Evolutionary conservation across 2,888 invertebrate genomes (phyloP).

Genomic region (Kryphioiulus occultus): DNA sequence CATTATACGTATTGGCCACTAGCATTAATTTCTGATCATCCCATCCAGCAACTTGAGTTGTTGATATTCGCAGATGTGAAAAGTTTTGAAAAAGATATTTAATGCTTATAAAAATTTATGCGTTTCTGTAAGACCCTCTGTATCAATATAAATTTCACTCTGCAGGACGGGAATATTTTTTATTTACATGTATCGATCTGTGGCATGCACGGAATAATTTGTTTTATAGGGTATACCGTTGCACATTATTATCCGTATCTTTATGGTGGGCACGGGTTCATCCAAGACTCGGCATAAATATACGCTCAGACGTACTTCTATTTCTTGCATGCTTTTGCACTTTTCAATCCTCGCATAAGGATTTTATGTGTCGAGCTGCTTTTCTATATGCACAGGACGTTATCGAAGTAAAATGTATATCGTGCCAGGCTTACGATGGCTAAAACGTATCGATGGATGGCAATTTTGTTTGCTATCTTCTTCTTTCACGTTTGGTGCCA

Average conservation of each 20-base stretch:
- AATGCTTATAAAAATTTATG: neutral
- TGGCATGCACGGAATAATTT: neutral
- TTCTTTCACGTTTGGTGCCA: neutral
- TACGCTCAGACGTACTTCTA: neutral
- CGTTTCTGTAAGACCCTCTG: neutral
- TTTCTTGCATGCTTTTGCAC: neutral
- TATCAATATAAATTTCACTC: neutral
- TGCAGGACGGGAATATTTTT: neutral
- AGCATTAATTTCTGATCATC: neutral
- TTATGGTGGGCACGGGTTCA: neutral
- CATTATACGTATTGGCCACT: neutral
- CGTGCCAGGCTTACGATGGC: neutral
- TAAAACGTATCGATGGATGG: neutral
- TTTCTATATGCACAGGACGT: neutral
- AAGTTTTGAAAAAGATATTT: neutral
- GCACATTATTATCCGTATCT: neutral
- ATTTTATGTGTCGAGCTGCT: neutral
- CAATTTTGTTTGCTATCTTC: conserved; percentile 11
- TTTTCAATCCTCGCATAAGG: neutral
- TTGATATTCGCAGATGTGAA: neutral
- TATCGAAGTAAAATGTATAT: neutral
- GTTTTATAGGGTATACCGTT: neutral
- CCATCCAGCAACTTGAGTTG: neutral
- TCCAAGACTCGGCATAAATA: neutral
- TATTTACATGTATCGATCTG: neutral